Percentiles rank a stretch among this genome's conserved stretches.
These are phyloP conservation scores for Petroica traversi DNA, from an alignment of 2,113 vertebrate genomes.

Conservation along the genomic window DNA sequence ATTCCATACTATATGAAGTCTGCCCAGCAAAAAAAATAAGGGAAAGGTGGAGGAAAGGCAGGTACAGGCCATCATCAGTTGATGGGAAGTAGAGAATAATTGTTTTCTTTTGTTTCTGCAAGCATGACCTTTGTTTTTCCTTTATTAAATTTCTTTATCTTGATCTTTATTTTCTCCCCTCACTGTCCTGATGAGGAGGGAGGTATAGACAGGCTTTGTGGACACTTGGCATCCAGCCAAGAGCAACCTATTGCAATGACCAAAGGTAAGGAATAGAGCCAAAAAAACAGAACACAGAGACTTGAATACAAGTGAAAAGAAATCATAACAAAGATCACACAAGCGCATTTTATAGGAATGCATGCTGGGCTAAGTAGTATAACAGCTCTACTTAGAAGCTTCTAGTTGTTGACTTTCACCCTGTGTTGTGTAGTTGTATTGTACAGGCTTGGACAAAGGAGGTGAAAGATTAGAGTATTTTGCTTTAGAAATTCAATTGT, in stretches of 20 bases:
- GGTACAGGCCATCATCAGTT: too few relatives aligned
- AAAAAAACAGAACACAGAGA: not conserved
- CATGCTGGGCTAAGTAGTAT: not conserved
- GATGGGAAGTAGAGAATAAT: not conserved
- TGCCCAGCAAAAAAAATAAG: not conserved
- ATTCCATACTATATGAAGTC: not conserved
- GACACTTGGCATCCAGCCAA: not conserved
- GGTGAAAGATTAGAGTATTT: not conserved
- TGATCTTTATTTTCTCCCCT: not conserved
- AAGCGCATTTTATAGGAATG: not conserved
- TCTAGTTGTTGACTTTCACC: not conserved
- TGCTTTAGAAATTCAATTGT: not conserved
- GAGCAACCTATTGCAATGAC: not conserved
- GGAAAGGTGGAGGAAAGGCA: fast-evolving
- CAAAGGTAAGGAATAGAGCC: not conserved
- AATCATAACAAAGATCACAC: not conserved
- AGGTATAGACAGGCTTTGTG: not conserved
- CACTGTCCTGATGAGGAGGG: not conserved
- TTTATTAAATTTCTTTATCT: not conserved
- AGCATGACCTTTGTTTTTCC: not conserved
- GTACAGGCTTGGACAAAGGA: not conserved
- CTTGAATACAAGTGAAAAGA: not conserved
- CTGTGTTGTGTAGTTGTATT: not conserved
- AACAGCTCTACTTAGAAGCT: not conserved
- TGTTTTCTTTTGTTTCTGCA: not conserved